Evolutionary conservation across 64 coral and sea anemone species (phyloP).

Genomic region (Hydrozoanthus tunicans): DNA sequence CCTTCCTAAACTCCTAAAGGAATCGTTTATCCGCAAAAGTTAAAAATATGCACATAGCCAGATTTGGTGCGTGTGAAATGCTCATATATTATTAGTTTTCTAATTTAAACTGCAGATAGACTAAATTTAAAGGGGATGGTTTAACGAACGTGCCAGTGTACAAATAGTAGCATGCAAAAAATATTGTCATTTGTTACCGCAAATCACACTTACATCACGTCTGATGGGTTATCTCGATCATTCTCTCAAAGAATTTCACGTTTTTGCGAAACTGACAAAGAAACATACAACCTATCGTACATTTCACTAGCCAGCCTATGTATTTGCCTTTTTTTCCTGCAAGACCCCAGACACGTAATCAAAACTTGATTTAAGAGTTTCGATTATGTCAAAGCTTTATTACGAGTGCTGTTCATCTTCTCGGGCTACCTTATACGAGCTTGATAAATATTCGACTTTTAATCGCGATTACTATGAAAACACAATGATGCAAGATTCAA

Average conservation of each 20-base stretch:
- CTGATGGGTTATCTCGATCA: slow-evolving; percentile 29
- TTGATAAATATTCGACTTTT: slow-evolving; percentile 53
- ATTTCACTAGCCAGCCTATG: slow-evolving; percentile 2
- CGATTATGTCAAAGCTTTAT: not conserved
- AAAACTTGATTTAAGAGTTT: not conserved
- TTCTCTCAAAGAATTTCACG: slow-evolving; percentile 5
- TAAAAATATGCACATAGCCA: not conserved
- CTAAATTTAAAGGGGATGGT: not conserved
- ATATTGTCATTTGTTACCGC: slow-evolving; percentile 33
- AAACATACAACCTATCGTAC: slow-evolving; percentile 4
- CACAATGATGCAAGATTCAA: slow-evolving; percentile 57
- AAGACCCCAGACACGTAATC: not conserved
- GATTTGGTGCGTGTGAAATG: not conserved
- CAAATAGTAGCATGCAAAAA: not conserved
- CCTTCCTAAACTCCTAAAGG: not conserved
- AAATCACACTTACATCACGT: slow-evolving; percentile 1
- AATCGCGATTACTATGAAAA: slow-evolving; percentile 57
- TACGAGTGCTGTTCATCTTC: not conserved
- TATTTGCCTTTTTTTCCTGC: not conserved
- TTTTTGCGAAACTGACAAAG: slow-evolving; percentile 40
- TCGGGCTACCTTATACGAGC: not conserved
- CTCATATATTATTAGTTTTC: not conserved
- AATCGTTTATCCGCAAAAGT: slow-evolving; percentile 5
- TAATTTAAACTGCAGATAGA: not conserved
- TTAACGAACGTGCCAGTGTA: not conserved